These are phyloP conservation scores for Cataglyphis albicans DNA, from an alignment of 2,888 invertebrate genomes.

Conservation along the genomic window DNA sequence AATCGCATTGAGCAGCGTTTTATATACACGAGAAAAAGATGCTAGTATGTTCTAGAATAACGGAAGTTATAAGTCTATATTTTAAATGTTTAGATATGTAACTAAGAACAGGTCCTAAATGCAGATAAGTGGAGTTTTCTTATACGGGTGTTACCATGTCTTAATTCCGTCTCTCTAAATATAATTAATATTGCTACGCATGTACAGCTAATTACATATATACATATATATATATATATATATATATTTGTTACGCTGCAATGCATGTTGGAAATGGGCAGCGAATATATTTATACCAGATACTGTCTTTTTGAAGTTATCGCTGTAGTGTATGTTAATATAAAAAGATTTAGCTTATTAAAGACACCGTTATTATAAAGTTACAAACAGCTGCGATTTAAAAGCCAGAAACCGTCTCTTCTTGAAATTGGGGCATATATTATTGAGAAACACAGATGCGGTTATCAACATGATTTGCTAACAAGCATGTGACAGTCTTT, in stretches of 20 bases:
- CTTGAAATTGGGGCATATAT: conserved; percentile 14
- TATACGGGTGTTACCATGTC: conserved; percentile 62
- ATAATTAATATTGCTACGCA: conserved; percentile 58
- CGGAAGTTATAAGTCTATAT: conserved; percentile 61
- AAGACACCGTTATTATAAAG: conserved; percentile 38
- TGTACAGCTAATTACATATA: conserved; percentile 56
- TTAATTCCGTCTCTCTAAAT: conserved; percentile 69
- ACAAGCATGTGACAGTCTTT: conserved; percentile 37
- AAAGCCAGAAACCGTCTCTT: conserved; percentile 23
- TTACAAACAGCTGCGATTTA: conserved; percentile 21
- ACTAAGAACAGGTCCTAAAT: conserved; percentile 45
- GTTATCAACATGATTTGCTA: neutral
- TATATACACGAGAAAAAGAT: conserved; percentile 9
- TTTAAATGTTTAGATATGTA: conserved; percentile 65
- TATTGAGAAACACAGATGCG: neutral
- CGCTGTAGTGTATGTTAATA: conserved; percentile 35
- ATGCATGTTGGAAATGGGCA: conserved; percentile 21
- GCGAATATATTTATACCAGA: conserved; percentile 55
- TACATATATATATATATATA: conserved; percentile 8
- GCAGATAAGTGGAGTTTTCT: conserved; percentile 53
- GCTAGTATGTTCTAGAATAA: conserved; percentile 44
- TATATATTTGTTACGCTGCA: conserved; percentile 47
- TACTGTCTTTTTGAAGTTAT: conserved; percentile 62
- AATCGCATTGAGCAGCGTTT: conserved; percentile 38
- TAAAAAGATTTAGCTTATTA: conserved; percentile 28